These are phyloP conservation scores for Anagyrus pseudococci DNA, from an alignment of 2,888 invertebrate species.

Conservation along the genomic window DNA sequence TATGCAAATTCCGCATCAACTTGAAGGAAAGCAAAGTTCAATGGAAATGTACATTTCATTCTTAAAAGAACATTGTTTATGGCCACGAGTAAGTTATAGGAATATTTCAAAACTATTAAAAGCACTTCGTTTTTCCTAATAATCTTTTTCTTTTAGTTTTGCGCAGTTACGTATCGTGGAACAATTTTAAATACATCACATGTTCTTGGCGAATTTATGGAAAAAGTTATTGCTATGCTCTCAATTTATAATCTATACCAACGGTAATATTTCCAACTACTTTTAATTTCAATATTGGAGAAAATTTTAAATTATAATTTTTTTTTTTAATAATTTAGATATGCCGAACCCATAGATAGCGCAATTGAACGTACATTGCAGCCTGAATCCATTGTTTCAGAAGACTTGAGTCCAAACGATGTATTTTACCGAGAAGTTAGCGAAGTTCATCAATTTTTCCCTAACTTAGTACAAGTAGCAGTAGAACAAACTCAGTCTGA, in stretches of 20 bases:
- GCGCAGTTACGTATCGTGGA: slow-evolving; percentile 62
- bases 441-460: slow-evolving; percentile 71
- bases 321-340: slow-evolving; percentile 39
- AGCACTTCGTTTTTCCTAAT: background rate
- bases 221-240: slow-evolving; percentile 79
- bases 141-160: slow-evolving; percentile 55
- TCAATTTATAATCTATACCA: slow-evolving; percentile 72
- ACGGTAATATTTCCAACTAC: slow-evolving; percentile 55
- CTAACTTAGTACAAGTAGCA: slow-evolving; percentile 68
- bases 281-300: slow-evolving; percentile 16
- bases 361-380: slow-evolving; percentile 51
- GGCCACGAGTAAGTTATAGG: slow-evolving; percentile 66
- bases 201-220: slow-evolving; percentile 75
- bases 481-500: slow-evolving; percentile 69
- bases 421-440: slow-evolving; percentile 78
- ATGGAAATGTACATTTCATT: slow-evolving; percentile 80
- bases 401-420: slow-evolving; percentile 72
- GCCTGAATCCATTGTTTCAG: slow-evolving; percentile 51
- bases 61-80: slow-evolving; percentile 72
- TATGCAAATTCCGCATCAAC: slow-evolving; percentile 83
- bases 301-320: slow-evolving; percentile 1
- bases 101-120: background rate
- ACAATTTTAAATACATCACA: slow-evolving; percentile 66
- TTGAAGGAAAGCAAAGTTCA: slow-evolving; percentile 87
- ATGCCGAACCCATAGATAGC: slow-evolving; percentile 51